Percentiles rank a stretch among this genome's conserved stretches.
Evolutionary conservation across 1,140 invertebrate species (phyloP).

Genomic region (Zaprionus taronus): DNA sequence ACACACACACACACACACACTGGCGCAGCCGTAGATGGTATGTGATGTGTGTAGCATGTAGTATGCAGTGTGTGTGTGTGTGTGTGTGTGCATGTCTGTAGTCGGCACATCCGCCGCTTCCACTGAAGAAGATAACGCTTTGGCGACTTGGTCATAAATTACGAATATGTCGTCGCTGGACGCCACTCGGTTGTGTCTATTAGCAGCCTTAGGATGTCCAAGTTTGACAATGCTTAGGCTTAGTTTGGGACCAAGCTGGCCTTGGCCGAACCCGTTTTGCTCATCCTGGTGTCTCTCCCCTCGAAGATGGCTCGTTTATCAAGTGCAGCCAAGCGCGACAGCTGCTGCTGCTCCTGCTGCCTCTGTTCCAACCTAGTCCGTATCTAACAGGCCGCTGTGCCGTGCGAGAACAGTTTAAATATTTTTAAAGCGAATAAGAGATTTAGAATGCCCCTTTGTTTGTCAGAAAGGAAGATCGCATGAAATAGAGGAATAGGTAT

Average conservation of each 20-base stretch:
- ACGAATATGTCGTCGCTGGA: slow-evolving; percentile 75
- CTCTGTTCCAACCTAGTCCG: background rate
- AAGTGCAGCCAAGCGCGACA: slow-evolving; percentile 51
- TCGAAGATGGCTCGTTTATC: slow-evolving; percentile 40
- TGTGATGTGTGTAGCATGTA: background rate
- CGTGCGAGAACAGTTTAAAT: slow-evolving; percentile 4
- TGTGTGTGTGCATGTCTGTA: slow-evolving; percentile 16
- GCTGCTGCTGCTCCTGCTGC: slow-evolving; percentile 18
- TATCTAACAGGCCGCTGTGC: background rate
- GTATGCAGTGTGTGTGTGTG: background rate
- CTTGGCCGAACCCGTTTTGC: slow-evolving; percentile 24
- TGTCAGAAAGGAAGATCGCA: background rate
- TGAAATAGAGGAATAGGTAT: background rate
- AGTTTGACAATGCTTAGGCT: slow-evolving; percentile 62
- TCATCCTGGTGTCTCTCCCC: background rate
- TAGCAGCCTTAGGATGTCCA: slow-evolving; percentile 65
- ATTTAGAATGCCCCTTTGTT: background rate
- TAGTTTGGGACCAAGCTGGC: slow-evolving; percentile 42
- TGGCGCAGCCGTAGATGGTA: background rate
- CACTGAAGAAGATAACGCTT: slow-evolving; percentile 59
- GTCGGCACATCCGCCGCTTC: slow-evolving; percentile 27
- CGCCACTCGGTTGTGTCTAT: slow-evolving; percentile 62
- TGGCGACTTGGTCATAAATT: slow-evolving; percentile 68
- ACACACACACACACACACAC: slow-evolving; percentile 17
- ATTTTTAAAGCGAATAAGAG: slow-evolving; percentile 29